phyloP scores from a whole-genome alignment of 2,113 vertebrate genomes.

The Raja brachyura region DNA sequence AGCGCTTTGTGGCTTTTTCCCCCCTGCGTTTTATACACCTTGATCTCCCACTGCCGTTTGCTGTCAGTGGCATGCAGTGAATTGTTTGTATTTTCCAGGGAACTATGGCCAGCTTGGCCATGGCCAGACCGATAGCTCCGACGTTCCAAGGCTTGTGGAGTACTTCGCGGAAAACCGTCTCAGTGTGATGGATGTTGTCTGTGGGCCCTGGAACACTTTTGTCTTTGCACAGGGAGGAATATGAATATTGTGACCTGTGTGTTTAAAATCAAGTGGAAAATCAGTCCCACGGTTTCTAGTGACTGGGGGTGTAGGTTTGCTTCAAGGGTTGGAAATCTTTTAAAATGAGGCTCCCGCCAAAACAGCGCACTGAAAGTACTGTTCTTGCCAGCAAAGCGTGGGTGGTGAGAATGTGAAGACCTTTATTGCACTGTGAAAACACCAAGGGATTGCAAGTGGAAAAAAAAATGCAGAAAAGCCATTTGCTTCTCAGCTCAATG shows the following conservation, averaged over 20 bases:
- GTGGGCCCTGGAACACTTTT: conserved; percentile 86
- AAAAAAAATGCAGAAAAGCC: too few species aligned
- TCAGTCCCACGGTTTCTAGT: neutral
- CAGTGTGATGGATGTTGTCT: conserved; percentile 63
- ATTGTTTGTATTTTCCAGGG: conserved; percentile 54
- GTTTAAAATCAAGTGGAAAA: neutral
- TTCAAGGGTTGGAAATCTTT: too few species aligned
- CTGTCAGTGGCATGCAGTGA: too few species aligned
- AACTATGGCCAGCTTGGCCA: conserved; percentile 91
- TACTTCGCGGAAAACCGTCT: conserved; percentile 58
- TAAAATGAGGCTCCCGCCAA: neutral
- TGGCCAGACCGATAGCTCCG: conserved; percentile 53
- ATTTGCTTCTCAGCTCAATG: too few species aligned
- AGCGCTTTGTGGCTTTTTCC: too few species aligned
- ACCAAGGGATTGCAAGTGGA: too few species aligned
- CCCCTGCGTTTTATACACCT: too few species aligned
- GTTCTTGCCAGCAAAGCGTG: too few species aligned
- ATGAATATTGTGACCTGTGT: neutral
- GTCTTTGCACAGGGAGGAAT: conserved; percentile 44
- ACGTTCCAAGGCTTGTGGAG: conserved; percentile 63
- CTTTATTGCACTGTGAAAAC: conserved; percentile 9
- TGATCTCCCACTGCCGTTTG: neutral
- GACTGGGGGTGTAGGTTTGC: neutral
- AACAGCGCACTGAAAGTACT: neutral
- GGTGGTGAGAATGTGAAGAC: neutral